phyloP scores from a whole-genome alignment of 2,888 invertebrate genomes.

The Parnassius mnemosyne region DNA sequence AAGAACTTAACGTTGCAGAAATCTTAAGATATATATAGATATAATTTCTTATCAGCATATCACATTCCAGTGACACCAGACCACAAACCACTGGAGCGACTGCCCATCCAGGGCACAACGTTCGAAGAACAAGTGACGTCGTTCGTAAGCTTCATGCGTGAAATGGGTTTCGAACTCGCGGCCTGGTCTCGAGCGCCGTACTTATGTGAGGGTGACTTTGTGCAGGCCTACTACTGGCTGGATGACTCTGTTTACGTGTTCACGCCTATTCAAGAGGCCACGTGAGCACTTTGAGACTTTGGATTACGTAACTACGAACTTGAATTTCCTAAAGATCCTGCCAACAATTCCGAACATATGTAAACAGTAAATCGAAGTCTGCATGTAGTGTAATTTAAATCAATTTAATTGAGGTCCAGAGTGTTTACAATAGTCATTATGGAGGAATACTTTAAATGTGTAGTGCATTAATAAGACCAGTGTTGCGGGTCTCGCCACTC shows the following conservation, averaged over 20 bases:
- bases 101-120: slow-evolving; percentile 83
- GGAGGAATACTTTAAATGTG: no score
- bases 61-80: slow-evolving; percentile 80
- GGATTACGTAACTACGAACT: background rate
- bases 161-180: slow-evolving; percentile 88
- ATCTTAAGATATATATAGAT: no score
- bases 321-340: background rate
- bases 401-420: no score
- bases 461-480: no score
- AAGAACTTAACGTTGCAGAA: no score
- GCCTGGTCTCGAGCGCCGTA: slow-evolving; percentile 96
- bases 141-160: slow-evolving; percentile 80
- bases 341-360: background rate
- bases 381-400: no score
- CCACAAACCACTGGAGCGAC: slow-evolving; percentile 85
- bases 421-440: no score
- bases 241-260: slow-evolving; percentile 94
- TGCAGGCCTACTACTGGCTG: slow-evolving; percentile 94
- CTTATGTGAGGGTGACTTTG: slow-evolving; percentile 97
- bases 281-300: slow-evolving; percentile 1
- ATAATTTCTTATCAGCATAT: background rate
- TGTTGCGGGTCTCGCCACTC: no score
- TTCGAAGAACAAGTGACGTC: slow-evolving; percentile 91
- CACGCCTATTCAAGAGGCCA: slow-evolving; percentile 49
- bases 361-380: no score